These are phyloP conservation scores for Agrilus mali DNA, from an alignment of 2,888 invertebrate species.

Conservation along the genomic window DNA sequence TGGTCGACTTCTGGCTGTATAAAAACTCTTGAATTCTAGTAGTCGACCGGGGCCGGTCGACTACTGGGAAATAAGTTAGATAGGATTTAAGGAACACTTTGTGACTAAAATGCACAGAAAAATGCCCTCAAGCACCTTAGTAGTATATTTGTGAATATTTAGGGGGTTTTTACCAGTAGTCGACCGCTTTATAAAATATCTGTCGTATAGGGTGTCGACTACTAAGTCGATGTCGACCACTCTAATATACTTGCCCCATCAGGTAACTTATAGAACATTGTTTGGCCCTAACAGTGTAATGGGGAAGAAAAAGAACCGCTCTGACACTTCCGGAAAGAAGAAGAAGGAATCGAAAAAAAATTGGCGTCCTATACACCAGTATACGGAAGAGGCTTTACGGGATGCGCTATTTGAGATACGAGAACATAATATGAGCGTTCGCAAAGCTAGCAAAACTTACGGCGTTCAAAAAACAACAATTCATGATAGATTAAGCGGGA, in stretches of 20 bases:
- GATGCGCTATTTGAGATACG: constrained; percentile 4
- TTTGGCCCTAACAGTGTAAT: not conserved
- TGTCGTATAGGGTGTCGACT: constrained; percentile 1
- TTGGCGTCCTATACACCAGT: constrained; percentile 4
- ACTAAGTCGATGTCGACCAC: not conserved
- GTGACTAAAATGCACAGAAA: not conserved
- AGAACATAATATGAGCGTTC: constrained; percentile 2
- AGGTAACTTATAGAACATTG: not conserved
- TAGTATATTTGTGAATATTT: not conserved
- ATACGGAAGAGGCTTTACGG: constrained; percentile 3
- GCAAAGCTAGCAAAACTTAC: constrained; percentile 6
- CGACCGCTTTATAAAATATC: not conserved
- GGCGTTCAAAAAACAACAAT: constrained; percentile 7
- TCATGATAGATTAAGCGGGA: constrained; percentile 6
- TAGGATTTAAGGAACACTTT: not conserved
- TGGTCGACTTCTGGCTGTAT: not conserved
- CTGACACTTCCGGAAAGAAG: no score
- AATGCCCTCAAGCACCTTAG: not conserved
- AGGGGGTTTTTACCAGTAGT: not conserved
- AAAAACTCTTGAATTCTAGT: not conserved
- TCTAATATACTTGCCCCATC: no score
- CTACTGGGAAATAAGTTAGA: not conserved
- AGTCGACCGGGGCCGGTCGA: not conserved
- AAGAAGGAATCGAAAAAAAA: constrained; percentile 1
- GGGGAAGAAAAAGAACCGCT: constrained; percentile 1